A percentile compares a stretch with the other conserved stretches of the same genome.
Evolutionary conservation across 2,113 vertebrate species (phyloP).

Genomic region (Rhegmatorhina hoffmannsi): DNA sequence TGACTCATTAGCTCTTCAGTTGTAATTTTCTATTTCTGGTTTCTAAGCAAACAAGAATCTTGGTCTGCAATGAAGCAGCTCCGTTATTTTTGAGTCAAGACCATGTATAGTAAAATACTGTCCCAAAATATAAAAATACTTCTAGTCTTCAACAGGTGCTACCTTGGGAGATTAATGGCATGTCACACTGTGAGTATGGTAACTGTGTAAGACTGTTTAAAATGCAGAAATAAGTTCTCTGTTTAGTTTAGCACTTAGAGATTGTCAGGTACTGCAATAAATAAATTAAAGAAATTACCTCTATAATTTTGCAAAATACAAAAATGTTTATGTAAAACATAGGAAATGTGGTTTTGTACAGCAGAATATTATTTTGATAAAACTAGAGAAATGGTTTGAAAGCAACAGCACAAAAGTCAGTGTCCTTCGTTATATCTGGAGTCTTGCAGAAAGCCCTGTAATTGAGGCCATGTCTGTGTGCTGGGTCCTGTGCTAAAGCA

Average conservation of each 20-base stretch:
- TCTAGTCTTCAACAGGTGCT: not conserved
- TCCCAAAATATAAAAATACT: not conserved
- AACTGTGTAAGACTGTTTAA: not conserved
- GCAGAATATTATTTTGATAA: not conserved
- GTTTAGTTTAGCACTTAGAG: not conserved
- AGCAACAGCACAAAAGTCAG: not conserved
- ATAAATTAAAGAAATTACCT: not conserved
- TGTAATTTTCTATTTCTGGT: conserved; percentile 26
- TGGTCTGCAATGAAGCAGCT: not conserved
- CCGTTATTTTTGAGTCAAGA: not conserved
- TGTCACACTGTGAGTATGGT: not conserved
- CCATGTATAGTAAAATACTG: not conserved
- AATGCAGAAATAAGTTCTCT: not conserved
- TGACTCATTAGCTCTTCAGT: conserved; percentile 5
- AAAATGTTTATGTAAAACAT: not conserved
- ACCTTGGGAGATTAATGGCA: not conserved
- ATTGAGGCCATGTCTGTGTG: not conserved
- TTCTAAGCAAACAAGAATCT: not conserved
- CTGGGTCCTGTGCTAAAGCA: not conserved
- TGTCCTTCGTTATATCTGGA: not conserved
- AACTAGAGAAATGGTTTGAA: not conserved
- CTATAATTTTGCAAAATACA: not conserved
- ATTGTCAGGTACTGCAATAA: not conserved
- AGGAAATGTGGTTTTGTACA: not conserved
- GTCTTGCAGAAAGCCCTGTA: not conserved